Conservation (phyloP, 92 coral and sea anemone species). For the Epizoanthus rinbou region DNA sequence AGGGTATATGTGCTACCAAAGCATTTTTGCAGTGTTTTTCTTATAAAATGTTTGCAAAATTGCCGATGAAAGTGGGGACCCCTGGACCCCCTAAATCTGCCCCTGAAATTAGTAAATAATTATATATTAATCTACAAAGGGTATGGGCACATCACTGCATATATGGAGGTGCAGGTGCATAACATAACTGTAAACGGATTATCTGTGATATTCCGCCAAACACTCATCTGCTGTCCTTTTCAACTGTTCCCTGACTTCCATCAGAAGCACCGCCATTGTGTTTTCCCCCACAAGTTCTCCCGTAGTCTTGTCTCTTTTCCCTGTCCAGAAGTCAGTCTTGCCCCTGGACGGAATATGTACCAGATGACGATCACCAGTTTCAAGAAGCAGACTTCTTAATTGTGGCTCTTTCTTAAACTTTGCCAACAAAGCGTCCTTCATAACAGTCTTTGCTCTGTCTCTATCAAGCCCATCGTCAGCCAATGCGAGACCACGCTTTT, state of each 20-base stretch:
- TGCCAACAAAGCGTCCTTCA: constrained; percentile 70
- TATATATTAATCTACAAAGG: too few relatives aligned
- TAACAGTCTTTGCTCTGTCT: constrained; percentile 62
- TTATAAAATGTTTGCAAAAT: too few relatives aligned
- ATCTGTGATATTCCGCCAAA: too few relatives aligned
- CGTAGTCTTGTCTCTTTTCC: constrained; percentile 68
- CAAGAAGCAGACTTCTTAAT: constrained; percentile 56
- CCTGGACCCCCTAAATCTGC: too few relatives aligned
- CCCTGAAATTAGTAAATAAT: too few relatives aligned
- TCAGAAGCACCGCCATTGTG: constrained; percentile 76
- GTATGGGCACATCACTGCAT: too few relatives aligned
- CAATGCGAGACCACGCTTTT: constrained; percentile 60
- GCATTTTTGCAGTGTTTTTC: too few relatives aligned
- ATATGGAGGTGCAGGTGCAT: too few relatives aligned
- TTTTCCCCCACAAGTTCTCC: constrained; percentile 81
- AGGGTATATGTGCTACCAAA: too few relatives aligned
- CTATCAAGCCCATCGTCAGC: constrained; percentile 68
- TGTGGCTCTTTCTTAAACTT: constrained; percentile 77
- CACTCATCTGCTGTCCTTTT: neutral
- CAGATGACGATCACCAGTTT: constrained; percentile 52
- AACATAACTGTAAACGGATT: too few relatives aligned
- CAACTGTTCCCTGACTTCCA: constrained; percentile 79
- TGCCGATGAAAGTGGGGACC: too few relatives aligned
- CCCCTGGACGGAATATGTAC: constrained; percentile 81
- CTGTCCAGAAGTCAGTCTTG: constrained; percentile 81